Percentiles rank a stretch among this genome's conserved stretches.
These are phyloP conservation scores for Lasioglossum zephyrum DNA, from an alignment of 2,888 invertebrate species.

Conservation along the genomic window DNA sequence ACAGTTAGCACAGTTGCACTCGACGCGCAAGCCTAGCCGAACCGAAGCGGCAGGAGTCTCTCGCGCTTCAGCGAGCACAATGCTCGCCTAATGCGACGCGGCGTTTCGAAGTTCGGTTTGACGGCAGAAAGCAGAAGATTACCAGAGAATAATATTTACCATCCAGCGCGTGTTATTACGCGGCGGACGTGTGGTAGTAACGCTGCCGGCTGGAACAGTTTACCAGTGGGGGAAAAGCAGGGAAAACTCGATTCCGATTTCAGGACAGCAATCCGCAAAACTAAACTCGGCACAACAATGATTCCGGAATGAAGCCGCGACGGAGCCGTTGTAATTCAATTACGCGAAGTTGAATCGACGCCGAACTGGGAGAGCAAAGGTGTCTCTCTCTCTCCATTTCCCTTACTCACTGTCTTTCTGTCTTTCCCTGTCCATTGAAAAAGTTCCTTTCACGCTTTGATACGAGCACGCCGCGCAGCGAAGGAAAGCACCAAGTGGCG, in stretches of 20 bases:
- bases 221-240: background rate
- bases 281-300: slow-evolving; percentile 15
- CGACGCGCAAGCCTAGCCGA: background rate
- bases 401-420: background rate
- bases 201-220: background rate
- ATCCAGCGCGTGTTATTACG: background rate
- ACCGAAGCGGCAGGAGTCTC: background rate
- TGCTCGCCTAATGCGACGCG: background rate
- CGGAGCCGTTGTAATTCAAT: slow-evolving; percentile 3
- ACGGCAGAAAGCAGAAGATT: slow-evolving; percentile 1
- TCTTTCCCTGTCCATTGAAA: background rate
- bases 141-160: slow-evolving; percentile 12
- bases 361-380: background rate
- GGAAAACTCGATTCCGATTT: background rate
- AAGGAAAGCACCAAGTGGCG: slow-evolving; percentile 3
- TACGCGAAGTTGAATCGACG: background rate
- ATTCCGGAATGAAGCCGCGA: slow-evolving; percentile 2
- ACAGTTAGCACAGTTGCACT: background rate
- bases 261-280: slow-evolving; percentile 13
- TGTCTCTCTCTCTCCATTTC: background rate
- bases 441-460: background rate
- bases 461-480: background rate
- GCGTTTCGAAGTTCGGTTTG: background rate
- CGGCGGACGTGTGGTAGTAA: background rate
- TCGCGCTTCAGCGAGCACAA: background rate